Conservation (phyloP, 92 coral and sea anemone species). For the Phenganax stokvisi region DNA sequence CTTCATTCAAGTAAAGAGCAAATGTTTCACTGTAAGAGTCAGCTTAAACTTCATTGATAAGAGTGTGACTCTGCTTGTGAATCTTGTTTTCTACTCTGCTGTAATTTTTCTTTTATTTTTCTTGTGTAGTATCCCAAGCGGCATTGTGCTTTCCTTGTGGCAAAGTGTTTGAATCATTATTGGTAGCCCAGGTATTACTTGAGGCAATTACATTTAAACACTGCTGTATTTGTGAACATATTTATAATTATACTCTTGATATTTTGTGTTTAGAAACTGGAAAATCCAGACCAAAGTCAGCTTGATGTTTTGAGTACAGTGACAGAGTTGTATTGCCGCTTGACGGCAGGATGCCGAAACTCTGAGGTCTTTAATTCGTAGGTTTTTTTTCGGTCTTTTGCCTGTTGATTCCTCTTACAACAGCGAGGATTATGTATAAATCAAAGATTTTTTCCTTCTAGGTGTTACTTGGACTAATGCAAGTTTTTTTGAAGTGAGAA, state of each 20-base stretch:
- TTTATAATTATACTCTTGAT: not conserved
- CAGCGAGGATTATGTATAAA: not conserved
- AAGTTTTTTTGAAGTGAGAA: slow-evolving; percentile 17
- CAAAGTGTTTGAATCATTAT: slow-evolving; percentile 20
- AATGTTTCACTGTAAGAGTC: slow-evolving; percentile 11
- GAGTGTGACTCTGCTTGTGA: no score
- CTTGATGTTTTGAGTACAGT: slow-evolving; percentile 23
- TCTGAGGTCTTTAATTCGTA: not conserved
- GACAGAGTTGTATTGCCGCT: slow-evolving; percentile 29
- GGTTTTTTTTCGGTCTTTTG: not conserved
- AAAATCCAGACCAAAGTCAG: slow-evolving; percentile 1
- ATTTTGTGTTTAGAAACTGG: slow-evolving; percentile 6
- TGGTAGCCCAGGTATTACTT: slow-evolving; percentile 23
- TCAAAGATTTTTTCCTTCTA: not conserved
- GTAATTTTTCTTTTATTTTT: not conserved
- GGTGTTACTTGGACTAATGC: slow-evolving; percentile 31
- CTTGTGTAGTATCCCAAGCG: slow-evolving; percentile 17
- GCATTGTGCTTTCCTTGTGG: slow-evolving; percentile 20
- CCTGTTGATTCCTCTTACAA: not conserved
- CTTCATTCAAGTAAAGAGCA: slow-evolving; percentile 6
- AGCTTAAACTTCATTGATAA: not conserved
- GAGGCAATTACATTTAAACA: not conserved
- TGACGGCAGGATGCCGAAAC: slow-evolving; percentile 24
- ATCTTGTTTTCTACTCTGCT: no score
- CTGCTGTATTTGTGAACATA: not conserved